Evolutionary conservation across 2,888 invertebrate species (phyloP).

Genomic region (Meandrusa payeni): DNA sequence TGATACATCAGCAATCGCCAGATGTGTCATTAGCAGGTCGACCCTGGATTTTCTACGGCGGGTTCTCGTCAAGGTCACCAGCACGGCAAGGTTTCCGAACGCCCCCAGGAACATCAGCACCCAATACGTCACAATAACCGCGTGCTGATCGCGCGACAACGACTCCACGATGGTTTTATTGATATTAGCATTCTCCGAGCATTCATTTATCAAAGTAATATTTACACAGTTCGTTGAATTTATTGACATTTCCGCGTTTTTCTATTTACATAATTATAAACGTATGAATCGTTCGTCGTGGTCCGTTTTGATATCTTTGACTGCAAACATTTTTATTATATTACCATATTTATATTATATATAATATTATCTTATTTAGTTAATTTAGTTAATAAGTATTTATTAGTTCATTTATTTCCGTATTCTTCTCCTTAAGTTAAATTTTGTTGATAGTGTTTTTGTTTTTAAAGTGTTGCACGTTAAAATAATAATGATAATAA

Average conservation of each 20-base stretch:
- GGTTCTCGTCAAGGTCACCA: conserved; percentile 82
- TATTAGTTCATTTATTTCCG: no score
- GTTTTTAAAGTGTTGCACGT: no score
- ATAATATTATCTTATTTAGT: no score
- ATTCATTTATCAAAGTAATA: background rate
- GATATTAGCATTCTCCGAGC: background rate
- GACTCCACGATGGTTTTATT: conserved; percentile 31
- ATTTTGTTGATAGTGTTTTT: no score
- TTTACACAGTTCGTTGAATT: background rate
- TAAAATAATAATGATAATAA: no score
- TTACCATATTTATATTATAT: background rate
- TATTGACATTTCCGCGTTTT: background rate
- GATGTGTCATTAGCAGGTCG: conserved; percentile 89
- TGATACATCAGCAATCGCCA: conserved; percentile 89
- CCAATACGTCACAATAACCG: conserved; percentile 82
- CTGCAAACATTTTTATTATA: background rate
- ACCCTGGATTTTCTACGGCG: conserved; percentile 85
- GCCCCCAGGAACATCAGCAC: conserved; percentile 84
- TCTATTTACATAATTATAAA: no score
- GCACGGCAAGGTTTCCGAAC: conserved; percentile 86
- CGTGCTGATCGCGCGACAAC: conserved; percentile 46
- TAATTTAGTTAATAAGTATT: no score
- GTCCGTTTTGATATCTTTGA: background rate
- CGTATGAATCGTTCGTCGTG: no score
- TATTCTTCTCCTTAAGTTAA: no score